These are phyloP conservation scores for Potamarius usumacintae DNA, from an alignment of 2,113 vertebrate species.

Conservation along the genomic window DNA sequence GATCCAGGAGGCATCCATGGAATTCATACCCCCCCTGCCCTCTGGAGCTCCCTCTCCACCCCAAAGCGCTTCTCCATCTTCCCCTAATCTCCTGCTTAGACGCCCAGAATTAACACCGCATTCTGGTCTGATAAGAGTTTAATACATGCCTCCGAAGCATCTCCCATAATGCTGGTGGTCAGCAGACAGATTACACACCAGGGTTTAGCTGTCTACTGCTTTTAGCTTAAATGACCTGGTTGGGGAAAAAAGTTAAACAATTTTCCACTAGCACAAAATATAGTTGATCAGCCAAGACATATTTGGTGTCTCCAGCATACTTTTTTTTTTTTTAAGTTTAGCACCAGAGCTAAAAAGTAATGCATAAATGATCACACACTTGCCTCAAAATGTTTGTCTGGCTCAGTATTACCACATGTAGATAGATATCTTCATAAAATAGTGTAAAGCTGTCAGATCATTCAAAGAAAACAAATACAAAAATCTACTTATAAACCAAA, in stretches of 20 bases:
- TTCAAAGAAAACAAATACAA: neutral
- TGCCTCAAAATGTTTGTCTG: neutral
- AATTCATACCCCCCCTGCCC: constrained; percentile 40
- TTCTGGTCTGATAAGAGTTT: constrained; percentile 53
- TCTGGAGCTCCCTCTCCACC: constrained; percentile 22
- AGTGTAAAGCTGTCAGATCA: neutral
- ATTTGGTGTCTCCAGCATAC: neutral
- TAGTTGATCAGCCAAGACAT: neutral
- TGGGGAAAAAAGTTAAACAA: neutral
- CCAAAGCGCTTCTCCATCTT: constrained; percentile 45
- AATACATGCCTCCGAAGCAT: constrained; percentile 44
- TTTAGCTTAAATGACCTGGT: constrained; percentile 11
- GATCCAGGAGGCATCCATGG: constrained; percentile 54
- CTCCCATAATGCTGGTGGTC: constrained; percentile 13
- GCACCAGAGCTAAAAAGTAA: neutral
- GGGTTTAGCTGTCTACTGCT: neutral
- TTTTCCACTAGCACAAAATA: neutral
- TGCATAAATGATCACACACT: neutral
- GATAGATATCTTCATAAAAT: neutral
- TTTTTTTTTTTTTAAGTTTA: neutral
- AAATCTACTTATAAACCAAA: neutral
- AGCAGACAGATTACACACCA: constrained; percentile 35
- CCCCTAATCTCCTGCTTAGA: constrained; percentile 51
- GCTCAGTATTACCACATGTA: neutral
- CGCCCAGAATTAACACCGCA: constrained; percentile 50